Conservation (phyloP, 2,888 invertebrate species). For the Acanthosepion pharaonis region DNA sequence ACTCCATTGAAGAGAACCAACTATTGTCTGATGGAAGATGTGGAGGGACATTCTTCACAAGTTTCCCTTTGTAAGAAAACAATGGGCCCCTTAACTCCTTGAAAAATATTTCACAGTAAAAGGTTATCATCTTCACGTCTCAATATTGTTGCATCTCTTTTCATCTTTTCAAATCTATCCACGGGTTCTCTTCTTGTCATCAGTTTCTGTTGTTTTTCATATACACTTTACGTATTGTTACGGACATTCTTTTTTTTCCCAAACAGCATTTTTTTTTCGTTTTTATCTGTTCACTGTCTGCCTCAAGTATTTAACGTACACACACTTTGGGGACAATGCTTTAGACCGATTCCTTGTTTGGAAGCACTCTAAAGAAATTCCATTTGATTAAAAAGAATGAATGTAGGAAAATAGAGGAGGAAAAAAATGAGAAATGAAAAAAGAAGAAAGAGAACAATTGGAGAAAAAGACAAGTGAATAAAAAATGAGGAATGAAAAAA, state of each 20-base stretch:
- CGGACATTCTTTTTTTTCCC: not conserved
- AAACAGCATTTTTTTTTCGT: not conserved
- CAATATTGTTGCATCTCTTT: not conserved
- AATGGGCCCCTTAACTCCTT: slow-evolving; percentile 12
- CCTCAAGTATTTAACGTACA: not conserved
- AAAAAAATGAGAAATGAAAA: not conserved
- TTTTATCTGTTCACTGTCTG: not conserved
- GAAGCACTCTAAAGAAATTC: not conserved
- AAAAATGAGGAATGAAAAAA: too few species aligned
- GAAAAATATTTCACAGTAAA: not conserved
- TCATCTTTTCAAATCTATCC: not conserved
- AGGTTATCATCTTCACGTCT: not conserved
- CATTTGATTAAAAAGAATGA: not conserved
- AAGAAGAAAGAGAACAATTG: not conserved
- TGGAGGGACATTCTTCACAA: not conserved
- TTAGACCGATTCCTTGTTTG: not conserved
- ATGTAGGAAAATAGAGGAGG: not conserved
- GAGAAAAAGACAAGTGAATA: too few species aligned
- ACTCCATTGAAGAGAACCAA: not conserved
- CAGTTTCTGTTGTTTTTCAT: not conserved
- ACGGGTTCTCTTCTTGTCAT: not conserved
- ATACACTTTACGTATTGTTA: not conserved
- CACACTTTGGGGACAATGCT: not conserved
- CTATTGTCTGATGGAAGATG: not conserved
- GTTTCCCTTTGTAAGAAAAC: not conserved